Evolutionary conservation across 2,113 vertebrate genomes (phyloP).

Genomic region (Blennius ocellaris): DNA sequence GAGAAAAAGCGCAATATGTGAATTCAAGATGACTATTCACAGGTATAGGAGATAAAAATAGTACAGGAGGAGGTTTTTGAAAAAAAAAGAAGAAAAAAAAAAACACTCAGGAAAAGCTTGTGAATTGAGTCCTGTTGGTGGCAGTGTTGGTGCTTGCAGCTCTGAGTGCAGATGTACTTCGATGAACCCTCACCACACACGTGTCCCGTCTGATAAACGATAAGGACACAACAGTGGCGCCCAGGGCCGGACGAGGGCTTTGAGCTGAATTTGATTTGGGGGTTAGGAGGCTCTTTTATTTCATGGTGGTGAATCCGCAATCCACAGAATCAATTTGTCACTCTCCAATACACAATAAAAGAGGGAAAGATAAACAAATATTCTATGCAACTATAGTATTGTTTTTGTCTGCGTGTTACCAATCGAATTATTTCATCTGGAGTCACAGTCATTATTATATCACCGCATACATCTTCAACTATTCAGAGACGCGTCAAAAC

Average conservation of each 20-base stretch:
- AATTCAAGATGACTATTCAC: neutral
- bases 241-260: slow-evolving; percentile 38
- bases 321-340: slow-evolving; percentile 20
- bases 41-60: neutral
- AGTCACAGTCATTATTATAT: neutral
- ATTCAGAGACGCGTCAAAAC: neutral
- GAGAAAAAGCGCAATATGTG: neutral
- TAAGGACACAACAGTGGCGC: slow-evolving; percentile 44
- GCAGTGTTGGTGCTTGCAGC: slow-evolving; percentile 68
- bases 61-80: neutral
- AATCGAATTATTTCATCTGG: neutral
- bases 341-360: slow-evolving; percentile 20
- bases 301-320: slow-evolving; percentile 37
- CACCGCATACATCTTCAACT: neutral
- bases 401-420: neutral
- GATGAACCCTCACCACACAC: slow-evolving; percentile 34
- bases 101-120: slow-evolving; percentile 2
- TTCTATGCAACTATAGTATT: neutral
- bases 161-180: slow-evolving; percentile 6
- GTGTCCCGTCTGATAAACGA: slow-evolving; percentile 54
- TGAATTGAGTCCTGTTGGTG: slow-evolving; percentile 54
- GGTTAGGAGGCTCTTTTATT: slow-evolving; percentile 48
- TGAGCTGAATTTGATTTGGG: slow-evolving; percentile 54
- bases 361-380: neutral
- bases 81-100: too few relatives aligned